phyloP scores from a whole-genome alignment of 2,797 vertebrate species.

The Manis javanica region DNA sequence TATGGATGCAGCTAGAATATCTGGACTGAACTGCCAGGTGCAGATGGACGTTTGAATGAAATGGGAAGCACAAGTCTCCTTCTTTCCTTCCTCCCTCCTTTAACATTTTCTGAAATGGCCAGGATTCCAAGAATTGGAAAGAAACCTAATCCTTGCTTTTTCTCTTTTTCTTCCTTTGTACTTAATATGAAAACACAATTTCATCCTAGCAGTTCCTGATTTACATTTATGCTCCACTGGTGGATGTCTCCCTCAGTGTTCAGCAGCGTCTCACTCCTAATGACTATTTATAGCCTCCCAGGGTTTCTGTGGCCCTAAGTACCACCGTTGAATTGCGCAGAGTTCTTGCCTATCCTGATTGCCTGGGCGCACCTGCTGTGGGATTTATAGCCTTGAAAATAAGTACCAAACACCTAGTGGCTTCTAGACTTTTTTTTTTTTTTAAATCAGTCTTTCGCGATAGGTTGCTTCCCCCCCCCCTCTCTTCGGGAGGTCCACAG shows the following conservation, averaged over 20 bases:
- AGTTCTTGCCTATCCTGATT: slow-evolving; percentile 79
- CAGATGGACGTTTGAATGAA: not conserved
- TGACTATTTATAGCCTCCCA: slow-evolving; percentile 81
- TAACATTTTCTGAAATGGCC: slow-evolving; percentile 56
- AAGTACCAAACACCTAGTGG: slow-evolving; percentile 81
- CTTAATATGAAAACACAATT: slow-evolving; percentile 73
- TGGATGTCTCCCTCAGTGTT: slow-evolving; percentile 69
- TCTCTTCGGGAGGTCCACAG: slow-evolving; percentile 79
- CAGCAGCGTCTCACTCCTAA: slow-evolving; percentile 74
- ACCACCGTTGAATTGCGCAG: slow-evolving; percentile 75
- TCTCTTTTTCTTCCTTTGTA: slow-evolving; percentile 52
- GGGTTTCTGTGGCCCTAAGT: slow-evolving; percentile 81
- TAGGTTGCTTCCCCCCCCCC: slow-evolving; percentile 70
- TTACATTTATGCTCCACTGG: slow-evolving; percentile 79
- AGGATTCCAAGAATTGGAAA: slow-evolving; percentile 23
- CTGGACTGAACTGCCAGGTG: not conserved
- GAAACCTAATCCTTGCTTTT: slow-evolving; percentile 44
- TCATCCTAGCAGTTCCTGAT: slow-evolving; percentile 62
- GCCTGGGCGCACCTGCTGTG: slow-evolving; percentile 79
- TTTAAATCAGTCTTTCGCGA: slow-evolving; percentile 72
- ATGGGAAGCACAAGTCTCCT: not conserved
- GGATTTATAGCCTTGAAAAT: slow-evolving; percentile 84
- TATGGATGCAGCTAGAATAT: not conserved
- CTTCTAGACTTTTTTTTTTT: slow-evolving; percentile 76
- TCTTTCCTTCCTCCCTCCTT: not conserved